Evolutionary conservation across 1,140 invertebrate genomes (phyloP).

Genomic region (Linepithema humile): DNA sequence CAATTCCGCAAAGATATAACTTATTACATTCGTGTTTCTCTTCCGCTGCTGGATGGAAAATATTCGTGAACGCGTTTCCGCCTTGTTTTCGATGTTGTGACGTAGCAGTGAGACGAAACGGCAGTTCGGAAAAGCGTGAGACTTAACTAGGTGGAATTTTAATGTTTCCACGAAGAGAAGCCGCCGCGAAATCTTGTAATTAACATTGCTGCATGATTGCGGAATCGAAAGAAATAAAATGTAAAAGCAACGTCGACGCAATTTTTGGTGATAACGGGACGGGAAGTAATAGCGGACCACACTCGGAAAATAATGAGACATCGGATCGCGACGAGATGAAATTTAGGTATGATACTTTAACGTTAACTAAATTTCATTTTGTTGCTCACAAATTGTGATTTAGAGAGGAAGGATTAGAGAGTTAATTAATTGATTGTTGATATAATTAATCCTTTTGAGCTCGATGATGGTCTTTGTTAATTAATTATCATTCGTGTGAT

Average conservation of each 20-base stretch:
- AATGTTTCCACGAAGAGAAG: neutral
- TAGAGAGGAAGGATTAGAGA: neutral
- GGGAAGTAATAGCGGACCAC: neutral
- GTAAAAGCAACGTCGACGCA: neutral
- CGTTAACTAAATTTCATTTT: neutral
- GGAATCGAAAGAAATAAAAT: neutral
- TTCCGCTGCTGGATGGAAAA: neutral
- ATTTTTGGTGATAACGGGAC: neutral
- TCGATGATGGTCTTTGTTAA: slow-evolving; percentile 1
- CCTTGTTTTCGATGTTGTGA: slow-evolving; percentile 53
- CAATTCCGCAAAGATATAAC: slow-evolving; percentile 20
- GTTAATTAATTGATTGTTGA: neutral
- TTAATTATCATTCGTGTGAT: neutral
- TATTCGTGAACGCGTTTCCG: slow-evolving; percentile 18
- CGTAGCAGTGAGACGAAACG: neutral
- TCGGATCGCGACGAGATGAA: neutral
- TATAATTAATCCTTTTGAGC: slow-evolving; percentile 20
- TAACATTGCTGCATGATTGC: slow-evolving; percentile 21
- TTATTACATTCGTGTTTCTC: slow-evolving; percentile 10
- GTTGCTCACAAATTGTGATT: neutral
- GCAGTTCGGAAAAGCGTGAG: neutral
- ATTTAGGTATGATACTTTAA: neutral
- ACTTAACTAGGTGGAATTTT: slow-evolving; percentile 25
- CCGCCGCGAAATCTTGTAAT: slow-evolving; percentile 24
- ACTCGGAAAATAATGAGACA: neutral